Evolutionary conservation across 2,888 invertebrate species (phyloP), one percentile per base, ranked within the genome.

Genomic region (Prosopocoilus inquinatus): DNA sequence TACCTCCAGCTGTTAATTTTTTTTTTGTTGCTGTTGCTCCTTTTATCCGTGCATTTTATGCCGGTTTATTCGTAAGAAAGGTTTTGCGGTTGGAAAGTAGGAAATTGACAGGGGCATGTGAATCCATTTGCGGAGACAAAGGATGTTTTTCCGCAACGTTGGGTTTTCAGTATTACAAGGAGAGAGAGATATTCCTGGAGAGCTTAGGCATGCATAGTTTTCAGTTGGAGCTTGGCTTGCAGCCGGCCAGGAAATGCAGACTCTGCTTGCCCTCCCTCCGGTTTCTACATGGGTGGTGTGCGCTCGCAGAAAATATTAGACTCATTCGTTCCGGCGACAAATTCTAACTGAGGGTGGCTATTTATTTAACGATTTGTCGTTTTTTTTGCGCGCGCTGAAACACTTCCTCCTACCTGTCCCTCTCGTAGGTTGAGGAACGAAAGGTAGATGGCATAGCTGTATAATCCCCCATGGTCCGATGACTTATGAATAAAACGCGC

Each of bases 401-500:
- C 47, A 46, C 47, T n/a, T 11, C 4, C 9, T 36, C 11, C 15
- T 41, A 41, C 48, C 48, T 44, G 39, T 15, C 12, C 9, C 15
- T 38, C 9, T 15, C 9, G 3, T 13, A 28, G 53, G 36, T 49
- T 34, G 20, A 46, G 47, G 53, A 53, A 33, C 58, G 64, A 64
- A 65, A 68, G 66, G 64, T 66, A n/a, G n/a, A n/a, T n/a, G n/a
- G n/a, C n/a, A n/a, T n/a, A n/a, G n/a, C n/a, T n/a, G n/a, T n/a
- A 66, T 66, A 64, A 64, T 65, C 61, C 57, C 47, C 47, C 55
- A 52, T 53, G 62, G 54, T 53, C 59, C 61, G 63, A 65, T 61
- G 60, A 64, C 67, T 67, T 67, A 68, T 67, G 68, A 68, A 68
- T 68, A 67, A 67, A 68, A 67, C 64, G 56, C 55, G 64, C 59